Conservation (phyloP, 2,797 vertebrate species). For the Zenarchopterus dispar region DNA sequence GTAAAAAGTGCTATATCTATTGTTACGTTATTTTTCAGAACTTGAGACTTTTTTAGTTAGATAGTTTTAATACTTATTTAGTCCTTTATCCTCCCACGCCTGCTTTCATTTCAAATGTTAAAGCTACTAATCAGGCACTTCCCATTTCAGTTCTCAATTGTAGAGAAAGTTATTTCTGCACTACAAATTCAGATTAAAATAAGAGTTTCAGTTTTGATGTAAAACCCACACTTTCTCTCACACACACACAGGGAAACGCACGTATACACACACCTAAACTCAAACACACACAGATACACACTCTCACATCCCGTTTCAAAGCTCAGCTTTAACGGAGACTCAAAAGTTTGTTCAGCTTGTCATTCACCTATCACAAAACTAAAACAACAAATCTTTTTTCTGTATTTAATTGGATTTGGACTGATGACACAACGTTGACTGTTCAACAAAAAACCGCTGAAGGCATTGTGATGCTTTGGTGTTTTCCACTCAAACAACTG, state of each 20-base stretch:
- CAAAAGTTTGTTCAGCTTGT: too few relatives aligned
- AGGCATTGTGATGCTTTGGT: background rate
- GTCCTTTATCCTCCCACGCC: background rate
- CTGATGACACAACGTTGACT: too few relatives aligned
- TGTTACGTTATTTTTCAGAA: too few relatives aligned
- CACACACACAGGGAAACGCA: conserved; percentile 3
- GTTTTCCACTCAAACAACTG: too few relatives aligned
- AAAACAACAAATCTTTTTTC: background rate
- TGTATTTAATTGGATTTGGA: background rate
- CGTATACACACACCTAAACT: too few relatives aligned
- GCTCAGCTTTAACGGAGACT: conserved; percentile 16
- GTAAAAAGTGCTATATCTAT: too few relatives aligned
- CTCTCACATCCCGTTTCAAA: conserved; percentile 65
- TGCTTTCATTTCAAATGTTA: background rate
- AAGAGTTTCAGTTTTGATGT: conserved; percentile 42
- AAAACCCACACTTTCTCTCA: conserved; percentile 52
- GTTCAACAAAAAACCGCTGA: background rate
- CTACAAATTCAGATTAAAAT: conserved; percentile 33
- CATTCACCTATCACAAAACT: too few relatives aligned
- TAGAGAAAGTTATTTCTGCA: conserved; percentile 28
- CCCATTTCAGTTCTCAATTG: conserved; percentile 54
- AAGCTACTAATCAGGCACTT: conserved; percentile 38
- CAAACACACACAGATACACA: background rate
- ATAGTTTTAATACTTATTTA: too few relatives aligned
- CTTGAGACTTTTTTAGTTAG: too few relatives aligned